Evolutionary conservation across 2,797 vertebrate genomes (phyloP).

Genomic region (Mallotus villosus): DNA sequence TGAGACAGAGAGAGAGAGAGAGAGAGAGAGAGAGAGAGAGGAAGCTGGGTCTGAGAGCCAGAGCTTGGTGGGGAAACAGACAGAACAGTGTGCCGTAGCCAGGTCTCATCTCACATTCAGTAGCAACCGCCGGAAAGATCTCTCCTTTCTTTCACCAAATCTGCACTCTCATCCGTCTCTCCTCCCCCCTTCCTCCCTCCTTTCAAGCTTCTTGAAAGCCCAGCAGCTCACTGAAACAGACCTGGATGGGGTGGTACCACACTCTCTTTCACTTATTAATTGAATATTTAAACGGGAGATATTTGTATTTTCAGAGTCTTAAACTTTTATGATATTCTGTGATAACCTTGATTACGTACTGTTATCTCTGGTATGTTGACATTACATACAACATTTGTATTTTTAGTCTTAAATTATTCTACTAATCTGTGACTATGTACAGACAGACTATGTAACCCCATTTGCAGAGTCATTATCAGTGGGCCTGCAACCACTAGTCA

Average conservation of each 20-base stretch:
- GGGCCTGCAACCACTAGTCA: too few species aligned
- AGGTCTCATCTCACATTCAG: slow-evolving; percentile 56
- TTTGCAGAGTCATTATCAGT: too few species aligned
- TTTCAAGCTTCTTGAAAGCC: slow-evolving; percentile 15
- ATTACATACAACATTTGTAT: too few species aligned
- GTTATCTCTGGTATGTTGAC: too few species aligned
- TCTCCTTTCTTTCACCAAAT: slow-evolving; percentile 47
- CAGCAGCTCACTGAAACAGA: slow-evolving; percentile 48
- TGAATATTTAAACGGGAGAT: not conserved
- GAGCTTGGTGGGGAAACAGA: slow-evolving; percentile 65
- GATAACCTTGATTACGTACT: too few species aligned
- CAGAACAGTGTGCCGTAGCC: slow-evolving; percentile 66
- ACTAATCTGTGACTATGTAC: too few species aligned
- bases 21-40: slow-evolving; percentile 22
- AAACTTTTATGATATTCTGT: not conserved
- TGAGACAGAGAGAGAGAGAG: slow-evolving; percentile 18
- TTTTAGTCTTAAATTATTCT: too few species aligned
- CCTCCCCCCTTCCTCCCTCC: slow-evolving; percentile 43
- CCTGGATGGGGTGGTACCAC: not conserved
- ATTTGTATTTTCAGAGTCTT: not conserved
- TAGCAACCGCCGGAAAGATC: slow-evolving; percentile 51
- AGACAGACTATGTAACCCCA: too few species aligned
- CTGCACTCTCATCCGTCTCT: slow-evolving; percentile 66
- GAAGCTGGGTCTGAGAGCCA: slow-evolving; percentile 34
- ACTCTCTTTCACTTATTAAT: not conserved